phyloP scores from a whole-genome alignment of 1,140 invertebrate species.

The Drosophila truncata region DNA sequence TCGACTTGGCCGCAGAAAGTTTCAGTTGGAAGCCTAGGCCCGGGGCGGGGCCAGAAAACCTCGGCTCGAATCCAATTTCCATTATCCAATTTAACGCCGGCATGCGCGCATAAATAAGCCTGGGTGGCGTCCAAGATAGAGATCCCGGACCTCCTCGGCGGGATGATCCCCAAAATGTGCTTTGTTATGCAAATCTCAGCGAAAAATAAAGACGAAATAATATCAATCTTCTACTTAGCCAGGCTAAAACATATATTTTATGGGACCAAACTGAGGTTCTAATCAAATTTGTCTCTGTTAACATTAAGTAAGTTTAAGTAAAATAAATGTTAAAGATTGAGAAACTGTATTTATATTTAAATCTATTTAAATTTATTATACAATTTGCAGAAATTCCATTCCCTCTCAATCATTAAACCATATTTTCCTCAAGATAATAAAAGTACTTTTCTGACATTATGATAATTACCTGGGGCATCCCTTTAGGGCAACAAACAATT shows the following conservation, averaged over 20 bases:
- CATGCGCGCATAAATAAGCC: slow-evolving; percentile 71
- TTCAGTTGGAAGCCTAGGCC: slow-evolving; percentile 28
- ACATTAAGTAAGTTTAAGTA: neutral
- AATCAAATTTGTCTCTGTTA: neutral
- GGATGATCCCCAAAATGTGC: slow-evolving; percentile 34
- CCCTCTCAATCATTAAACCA: neutral
- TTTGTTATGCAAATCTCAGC: slow-evolving; percentile 71
- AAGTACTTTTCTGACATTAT: slow-evolving; percentile 10
- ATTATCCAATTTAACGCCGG: slow-evolving; percentile 79
- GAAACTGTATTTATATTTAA: neutral
- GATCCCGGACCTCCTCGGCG: slow-evolving; percentile 23
- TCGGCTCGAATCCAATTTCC: slow-evolving; percentile 74
- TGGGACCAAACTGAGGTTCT: neutral
- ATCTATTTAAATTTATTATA: neutral
- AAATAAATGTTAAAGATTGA: neutral
- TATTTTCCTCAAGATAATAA: neutral
- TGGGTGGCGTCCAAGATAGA: slow-evolving; percentile 1
- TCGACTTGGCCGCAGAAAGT: slow-evolving; percentile 41
- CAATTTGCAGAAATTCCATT: neutral
- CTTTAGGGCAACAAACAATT: neutral
- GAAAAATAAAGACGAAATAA: slow-evolving; percentile 40
- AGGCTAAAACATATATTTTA: slow-evolving; percentile 28
- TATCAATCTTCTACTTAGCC: slow-evolving; percentile 62
- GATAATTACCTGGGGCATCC: slow-evolving; percentile 21
- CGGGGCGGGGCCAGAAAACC: slow-evolving; percentile 16